Evolutionary conservation across 2,888 invertebrate genomes (phyloP).

Genomic region (Microplitis deprimator): DNA sequence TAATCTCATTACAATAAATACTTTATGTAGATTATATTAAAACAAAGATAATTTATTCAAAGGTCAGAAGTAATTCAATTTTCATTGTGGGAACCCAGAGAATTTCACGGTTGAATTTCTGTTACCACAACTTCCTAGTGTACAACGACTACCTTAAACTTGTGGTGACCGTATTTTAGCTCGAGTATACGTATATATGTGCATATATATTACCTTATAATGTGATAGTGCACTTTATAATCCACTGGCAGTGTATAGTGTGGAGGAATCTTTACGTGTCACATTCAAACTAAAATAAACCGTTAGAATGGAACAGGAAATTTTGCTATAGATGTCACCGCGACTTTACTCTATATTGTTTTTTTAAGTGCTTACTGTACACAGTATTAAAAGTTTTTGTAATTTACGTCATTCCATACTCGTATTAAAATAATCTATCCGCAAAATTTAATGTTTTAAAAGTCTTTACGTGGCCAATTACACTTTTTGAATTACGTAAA

Average conservation of each 20-base stretch:
- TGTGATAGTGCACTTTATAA: slow-evolving; percentile 17
- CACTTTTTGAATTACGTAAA: slow-evolving; percentile 7
- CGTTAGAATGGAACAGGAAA: slow-evolving; percentile 24
- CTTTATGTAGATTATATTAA: neutral
- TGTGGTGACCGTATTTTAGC: slow-evolving; percentile 18
- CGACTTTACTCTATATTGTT: slow-evolving; percentile 15
- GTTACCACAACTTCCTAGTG: slow-evolving; percentile 26
- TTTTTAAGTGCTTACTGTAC: too few relatives aligned
- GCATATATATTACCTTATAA: slow-evolving; percentile 14
- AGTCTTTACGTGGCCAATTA: slow-evolving; percentile 15
- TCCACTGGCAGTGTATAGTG: slow-evolving; percentile 7
- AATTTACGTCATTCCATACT: neutral
- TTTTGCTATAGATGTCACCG: slow-evolving; percentile 10
- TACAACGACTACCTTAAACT: slow-evolving; percentile 3
- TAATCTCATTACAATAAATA: neutral
- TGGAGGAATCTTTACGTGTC: slow-evolving; percentile 22
- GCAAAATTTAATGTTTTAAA: neutral
- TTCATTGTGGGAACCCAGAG: slow-evolving; percentile 9
- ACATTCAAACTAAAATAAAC: slow-evolving; percentile 25
- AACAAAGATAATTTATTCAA: slow-evolving; percentile 2
- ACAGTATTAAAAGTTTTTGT: neutral
- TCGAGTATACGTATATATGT: slow-evolving; percentile 2
- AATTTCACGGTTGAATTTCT: slow-evolving; percentile 33
- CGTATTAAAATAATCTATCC: neutral
- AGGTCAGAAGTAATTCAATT: slow-evolving; percentile 17